Percentiles rank a stretch among this genome's conserved stretches.
Evolutionary conservation across 2,113 vertebrate species (phyloP).

Genomic region (Calyptommatus sinebrachiatus): DNA sequence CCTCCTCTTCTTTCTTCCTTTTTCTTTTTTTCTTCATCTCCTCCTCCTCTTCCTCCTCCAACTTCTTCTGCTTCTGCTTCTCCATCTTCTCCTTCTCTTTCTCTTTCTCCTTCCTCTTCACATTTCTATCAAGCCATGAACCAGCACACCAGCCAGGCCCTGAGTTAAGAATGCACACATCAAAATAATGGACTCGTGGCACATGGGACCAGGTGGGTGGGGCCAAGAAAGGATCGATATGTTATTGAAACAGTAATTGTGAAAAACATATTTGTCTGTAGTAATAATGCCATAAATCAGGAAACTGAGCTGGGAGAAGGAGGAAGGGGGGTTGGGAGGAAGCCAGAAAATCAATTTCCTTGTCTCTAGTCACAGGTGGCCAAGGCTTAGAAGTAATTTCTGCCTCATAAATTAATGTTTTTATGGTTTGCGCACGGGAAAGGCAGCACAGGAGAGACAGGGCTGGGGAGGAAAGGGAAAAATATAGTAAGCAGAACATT

Average conservation of each 20-base stretch:
- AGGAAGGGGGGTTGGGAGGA: neutral
- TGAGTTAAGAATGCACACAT: constrained; percentile 18
- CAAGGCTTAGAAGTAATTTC: constrained; percentile 23
- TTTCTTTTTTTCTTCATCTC: too few relatives aligned
- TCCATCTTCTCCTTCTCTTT: too few relatives aligned
- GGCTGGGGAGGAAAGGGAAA: neutral
- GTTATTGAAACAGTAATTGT: constrained; percentile 55
- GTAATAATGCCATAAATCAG: constrained; percentile 44
- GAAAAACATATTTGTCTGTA: constrained; percentile 49
- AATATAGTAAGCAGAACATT: accelerated
- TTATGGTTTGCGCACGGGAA: constrained; percentile 18
- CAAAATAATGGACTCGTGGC: constrained; percentile 26
- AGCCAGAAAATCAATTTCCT: constrained; percentile 42
- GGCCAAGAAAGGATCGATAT: neutral
- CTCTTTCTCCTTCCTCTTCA: neutral
- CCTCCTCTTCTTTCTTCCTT: neutral
- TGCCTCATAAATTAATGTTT: constrained; percentile 39
- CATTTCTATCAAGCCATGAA: neutral
- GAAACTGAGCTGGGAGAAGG: neutral
- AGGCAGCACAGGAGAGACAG: neutral
- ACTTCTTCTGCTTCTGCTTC: too few relatives aligned
- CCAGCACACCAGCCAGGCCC: neutral
- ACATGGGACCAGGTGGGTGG: neutral
- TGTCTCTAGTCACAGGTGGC: constrained; percentile 12
- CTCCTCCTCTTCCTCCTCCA: too few relatives aligned